Evolutionary conservation across 2,888 invertebrate species (phyloP).

Genomic region (Tetranychus truncatus): DNA sequence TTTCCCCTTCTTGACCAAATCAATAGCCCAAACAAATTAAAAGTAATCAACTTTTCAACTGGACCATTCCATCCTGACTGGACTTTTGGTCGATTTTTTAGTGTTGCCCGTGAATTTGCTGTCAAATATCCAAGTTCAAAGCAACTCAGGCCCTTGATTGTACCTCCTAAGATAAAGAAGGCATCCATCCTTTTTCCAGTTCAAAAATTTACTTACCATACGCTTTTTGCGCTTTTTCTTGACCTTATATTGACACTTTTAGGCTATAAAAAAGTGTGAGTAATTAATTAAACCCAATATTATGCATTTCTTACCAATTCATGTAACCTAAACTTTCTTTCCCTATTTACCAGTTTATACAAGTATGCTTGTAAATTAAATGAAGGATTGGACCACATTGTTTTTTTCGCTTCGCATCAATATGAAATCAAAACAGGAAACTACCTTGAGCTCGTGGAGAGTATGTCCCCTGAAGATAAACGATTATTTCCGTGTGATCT

Average conservation of each 20-base stretch:
- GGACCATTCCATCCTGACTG: conserved; percentile 3
- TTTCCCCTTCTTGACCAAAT: background rate
- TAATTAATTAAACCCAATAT: background rate
- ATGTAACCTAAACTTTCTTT: background rate
- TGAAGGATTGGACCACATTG: background rate
- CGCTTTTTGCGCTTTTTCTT: background rate
- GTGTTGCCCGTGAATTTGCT: background rate
- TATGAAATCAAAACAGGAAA: background rate
- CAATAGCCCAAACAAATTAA: background rate
- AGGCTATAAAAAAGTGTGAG: conserved; percentile 2
- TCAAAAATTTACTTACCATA: conserved; percentile 2
- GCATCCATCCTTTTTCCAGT: background rate
- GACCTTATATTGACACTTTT: background rate
- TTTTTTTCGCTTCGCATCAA: conserved; percentile 1
- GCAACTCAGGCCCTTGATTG: background rate
- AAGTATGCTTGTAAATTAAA: background rate
- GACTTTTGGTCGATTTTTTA: background rate
- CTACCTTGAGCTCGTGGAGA: background rate
- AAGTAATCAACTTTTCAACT: background rate
- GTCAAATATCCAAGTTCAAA: background rate
- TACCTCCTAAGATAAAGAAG: background rate
- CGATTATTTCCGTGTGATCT: background rate
- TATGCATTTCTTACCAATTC: background rate
- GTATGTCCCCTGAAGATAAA: background rate
- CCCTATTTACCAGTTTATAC: background rate